Evolutionary conservation across 2,888 invertebrate species (phyloP).

Genomic region (Cosmopolites sordidus): DNA sequence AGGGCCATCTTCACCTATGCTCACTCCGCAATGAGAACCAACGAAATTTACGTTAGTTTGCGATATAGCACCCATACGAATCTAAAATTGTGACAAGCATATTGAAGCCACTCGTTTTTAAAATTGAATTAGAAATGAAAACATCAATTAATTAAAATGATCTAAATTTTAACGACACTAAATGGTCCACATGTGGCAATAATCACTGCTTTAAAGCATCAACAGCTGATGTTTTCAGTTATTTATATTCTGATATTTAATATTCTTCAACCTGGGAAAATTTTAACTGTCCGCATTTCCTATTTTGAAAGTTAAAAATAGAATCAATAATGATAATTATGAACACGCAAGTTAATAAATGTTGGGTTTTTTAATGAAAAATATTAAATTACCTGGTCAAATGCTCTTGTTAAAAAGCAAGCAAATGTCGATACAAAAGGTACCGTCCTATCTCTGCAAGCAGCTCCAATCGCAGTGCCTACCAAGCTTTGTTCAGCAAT

Average conservation of each 20-base stretch:
- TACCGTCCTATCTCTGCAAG: constrained; percentile 87
- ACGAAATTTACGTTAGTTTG: constrained; percentile 95
- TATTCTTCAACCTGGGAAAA: not conserved
- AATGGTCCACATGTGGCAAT: not conserved
- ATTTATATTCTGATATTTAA: not conserved
- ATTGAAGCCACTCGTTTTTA: no score
- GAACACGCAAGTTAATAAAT: not conserved
- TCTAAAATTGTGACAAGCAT: no score
- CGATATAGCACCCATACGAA: constrained; percentile 99
- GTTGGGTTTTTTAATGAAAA: no score
- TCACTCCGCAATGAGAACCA: constrained; percentile 96
- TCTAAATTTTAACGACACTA: no score
- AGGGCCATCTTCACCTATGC: constrained; percentile 98
- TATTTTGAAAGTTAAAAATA: no score
- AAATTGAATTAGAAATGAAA: no score
- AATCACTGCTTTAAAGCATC: no score
- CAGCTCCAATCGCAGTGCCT: constrained; percentile 92
- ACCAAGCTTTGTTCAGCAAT: constrained; percentile 99
- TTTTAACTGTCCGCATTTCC: not conserved
- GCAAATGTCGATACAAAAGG: constrained; percentile 97
- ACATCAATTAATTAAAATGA: no score
- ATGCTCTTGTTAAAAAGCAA: constrained; percentile 93
- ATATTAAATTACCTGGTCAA: constrained; percentile 76
- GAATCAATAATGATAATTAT: no score
- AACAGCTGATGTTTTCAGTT: not conserved